A percentile compares a stretch with the other conserved stretches of the same genome.
Evolutionary conservation across 2,888 invertebrate species (phyloP).

Genomic region (Nysson spinosus): DNA sequence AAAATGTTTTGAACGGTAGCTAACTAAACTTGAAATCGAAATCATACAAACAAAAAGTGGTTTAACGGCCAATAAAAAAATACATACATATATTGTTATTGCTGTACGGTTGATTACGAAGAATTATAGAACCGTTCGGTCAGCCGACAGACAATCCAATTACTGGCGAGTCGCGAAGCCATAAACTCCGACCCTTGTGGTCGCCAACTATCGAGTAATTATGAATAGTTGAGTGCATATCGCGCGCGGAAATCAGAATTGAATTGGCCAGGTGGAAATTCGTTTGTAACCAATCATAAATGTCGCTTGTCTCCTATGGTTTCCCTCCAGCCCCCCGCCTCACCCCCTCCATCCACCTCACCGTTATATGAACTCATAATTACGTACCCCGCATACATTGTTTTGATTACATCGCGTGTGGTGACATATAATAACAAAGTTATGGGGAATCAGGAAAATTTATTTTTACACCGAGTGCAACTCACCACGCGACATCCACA

Average conservation of each 20-base stretch:
- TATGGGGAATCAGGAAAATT: constrained; percentile 1
- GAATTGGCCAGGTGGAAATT: constrained; percentile 54
- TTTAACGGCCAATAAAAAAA: not conserved
- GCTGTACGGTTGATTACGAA: constrained; percentile 32
- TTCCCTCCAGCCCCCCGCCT: constrained; percentile 4
- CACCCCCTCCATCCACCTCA: not conserved
- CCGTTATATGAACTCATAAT: no score
- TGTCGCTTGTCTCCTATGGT: constrained; percentile 5
- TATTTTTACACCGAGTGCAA: no score
- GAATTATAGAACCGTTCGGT: constrained; percentile 66
- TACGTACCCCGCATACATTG: not conserved
- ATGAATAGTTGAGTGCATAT: constrained; percentile 57
- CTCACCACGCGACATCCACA: no score
- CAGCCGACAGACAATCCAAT: constrained; percentile 68
- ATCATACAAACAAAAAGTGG: no score
- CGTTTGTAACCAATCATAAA: constrained; percentile 52
- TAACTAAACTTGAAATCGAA: no score
- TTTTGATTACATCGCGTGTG: not conserved
- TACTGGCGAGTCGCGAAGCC: constrained; percentile 64
- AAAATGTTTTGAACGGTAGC: no score
- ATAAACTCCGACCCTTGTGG: constrained; percentile 62
- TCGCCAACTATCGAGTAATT: constrained; percentile 52
- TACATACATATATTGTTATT: constrained; percentile 18
- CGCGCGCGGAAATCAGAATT: constrained; percentile 52
- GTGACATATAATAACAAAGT: constrained; percentile 8